Base-by-base conservation (phyloP, 2,888 invertebrate genomes). In the Agrotis ipsilon region DNA sequence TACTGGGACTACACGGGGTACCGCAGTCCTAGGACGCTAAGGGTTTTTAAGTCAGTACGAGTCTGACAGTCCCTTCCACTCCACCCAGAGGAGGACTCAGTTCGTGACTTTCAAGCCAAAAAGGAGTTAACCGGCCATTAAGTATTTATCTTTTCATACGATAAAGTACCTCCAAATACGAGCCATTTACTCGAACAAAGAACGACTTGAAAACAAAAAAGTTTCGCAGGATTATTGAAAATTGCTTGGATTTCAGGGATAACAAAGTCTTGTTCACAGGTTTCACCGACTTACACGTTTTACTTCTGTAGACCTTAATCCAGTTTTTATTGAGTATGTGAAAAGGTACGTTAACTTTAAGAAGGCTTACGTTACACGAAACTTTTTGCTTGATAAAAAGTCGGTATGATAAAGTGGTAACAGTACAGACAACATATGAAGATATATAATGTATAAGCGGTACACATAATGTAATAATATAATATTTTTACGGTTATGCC, bases 151-250 rank as follows among this genome's bases (percentile, higher is more conserved):
- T 45, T 67, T 21, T 3, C 3, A 43, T 27, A 21, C 9, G 0
- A 9, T 27, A 59, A 51, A 19, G 5, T 14, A 46, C 11, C 4
- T 46, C 4, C 13, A 3, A 57, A 27, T n/a, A 52, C 18, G 49
- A 24, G 43, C n/a, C 9, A 39, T 32, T 51, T 18, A 43, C 55
- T n/a, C 7, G 21, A 46, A 39, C 43, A 32, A 27, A 64, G 3
- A 39, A 32, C 24, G n/a, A 54, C 9, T 24, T 32, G 49, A 59
- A 45, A 55, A 46, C 54, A 43, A 49, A 55, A 74, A 74, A 60
- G 49, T 76, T 69, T 68, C 24, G 57, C n/a, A 7, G 69, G 48
- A 76, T 76, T 74, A 76, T 76, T 76, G 73, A 76, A 73, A 73
- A 74, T 74, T 69, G 60, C 60, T 76, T 39, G 73, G 76, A 62